Conservation (phyloP, 2,797 vertebrate species). For the Decapterus maruadsi region DNA sequence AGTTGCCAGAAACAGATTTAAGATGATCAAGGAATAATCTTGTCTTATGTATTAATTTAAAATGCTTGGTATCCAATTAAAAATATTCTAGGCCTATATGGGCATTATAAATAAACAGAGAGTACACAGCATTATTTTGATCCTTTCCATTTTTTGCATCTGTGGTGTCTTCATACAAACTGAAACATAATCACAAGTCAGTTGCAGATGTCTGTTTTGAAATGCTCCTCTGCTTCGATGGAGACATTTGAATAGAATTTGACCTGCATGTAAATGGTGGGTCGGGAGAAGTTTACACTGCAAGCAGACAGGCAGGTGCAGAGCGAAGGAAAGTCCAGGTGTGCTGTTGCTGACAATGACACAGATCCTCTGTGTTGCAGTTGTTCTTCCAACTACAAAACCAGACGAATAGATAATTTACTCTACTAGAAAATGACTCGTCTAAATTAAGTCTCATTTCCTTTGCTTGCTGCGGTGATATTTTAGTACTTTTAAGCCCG, state of each 20-base stretch:
- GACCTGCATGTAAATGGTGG: constrained; percentile 85
- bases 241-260: constrained; percentile 86
- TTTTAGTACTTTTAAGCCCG: constrained; percentile 11
- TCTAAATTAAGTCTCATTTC: constrained; percentile 33
- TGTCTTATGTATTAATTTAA: constrained; percentile 13
- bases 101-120: constrained; percentile 45
- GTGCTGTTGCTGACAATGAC: constrained; percentile 64
- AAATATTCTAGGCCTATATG: not conserved
- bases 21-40: constrained; percentile 19
- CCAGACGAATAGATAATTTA: constrained; percentile 29
- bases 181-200: constrained; percentile 58
- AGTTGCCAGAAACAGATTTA: constrained; percentile 54
- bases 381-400: constrained; percentile 47
- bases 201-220: constrained; percentile 75
- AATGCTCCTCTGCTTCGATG: constrained; percentile 74
- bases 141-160: constrained; percentile 64
- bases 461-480: constrained; percentile 4
- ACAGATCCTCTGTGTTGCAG: constrained; percentile 46
- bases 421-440: constrained; percentile 15
- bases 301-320: constrained; percentile 77
- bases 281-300: constrained; percentile 72
- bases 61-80: not conserved
- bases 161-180: constrained; percentile 80
- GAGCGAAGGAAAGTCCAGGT: constrained; percentile 71
- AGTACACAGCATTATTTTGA: constrained; percentile 53